Conservation (phyloP, 2,888 invertebrate genomes). For the Taenaris catops region DNA sequence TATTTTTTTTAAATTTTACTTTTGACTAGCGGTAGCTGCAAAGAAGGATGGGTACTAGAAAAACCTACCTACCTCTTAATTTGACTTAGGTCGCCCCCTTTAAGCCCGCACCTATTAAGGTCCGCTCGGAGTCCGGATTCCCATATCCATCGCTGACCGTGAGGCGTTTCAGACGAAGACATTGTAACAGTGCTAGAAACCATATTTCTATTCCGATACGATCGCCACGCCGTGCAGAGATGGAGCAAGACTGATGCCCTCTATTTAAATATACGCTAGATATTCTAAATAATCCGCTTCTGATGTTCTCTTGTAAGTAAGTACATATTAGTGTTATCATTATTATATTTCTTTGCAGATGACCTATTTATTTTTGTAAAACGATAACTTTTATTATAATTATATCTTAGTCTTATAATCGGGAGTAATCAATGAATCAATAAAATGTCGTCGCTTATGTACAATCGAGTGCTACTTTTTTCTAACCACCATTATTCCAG, state of each 20-base stretch:
- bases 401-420: conserved; percentile 4
- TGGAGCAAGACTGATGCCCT: conserved; percentile 33
- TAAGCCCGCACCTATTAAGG: too few species aligned
- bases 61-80: too few species aligned
- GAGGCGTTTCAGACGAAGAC: conserved; percentile 1
- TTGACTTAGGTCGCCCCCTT: too few species aligned
- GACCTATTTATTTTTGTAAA: conserved; percentile 64
- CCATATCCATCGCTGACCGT: conserved; percentile 2
- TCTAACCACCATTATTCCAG: conserved; percentile 27
- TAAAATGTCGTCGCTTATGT: conserved; percentile 6
- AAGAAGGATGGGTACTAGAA: too few species aligned
- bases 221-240: conserved; percentile 4
- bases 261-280: conserved; percentile 28
- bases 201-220: conserved; percentile 8
- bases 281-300: conserved; percentile 21
- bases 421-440: conserved; percentile 3
- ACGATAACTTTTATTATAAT: conserved; percentile 26
- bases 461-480: conserved; percentile 10
- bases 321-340: conserved; percentile 23
- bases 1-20: too few species aligned
- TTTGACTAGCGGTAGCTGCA: too few species aligned
- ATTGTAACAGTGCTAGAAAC: conserved; percentile 9
- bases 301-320: too few species aligned
- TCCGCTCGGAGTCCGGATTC: conserved; percentile 1
- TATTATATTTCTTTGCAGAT: conserved; percentile 40